Base-by-base conservation (phyloP, 2,888 invertebrate genomes). In the Xylocampa areola region DNA sequence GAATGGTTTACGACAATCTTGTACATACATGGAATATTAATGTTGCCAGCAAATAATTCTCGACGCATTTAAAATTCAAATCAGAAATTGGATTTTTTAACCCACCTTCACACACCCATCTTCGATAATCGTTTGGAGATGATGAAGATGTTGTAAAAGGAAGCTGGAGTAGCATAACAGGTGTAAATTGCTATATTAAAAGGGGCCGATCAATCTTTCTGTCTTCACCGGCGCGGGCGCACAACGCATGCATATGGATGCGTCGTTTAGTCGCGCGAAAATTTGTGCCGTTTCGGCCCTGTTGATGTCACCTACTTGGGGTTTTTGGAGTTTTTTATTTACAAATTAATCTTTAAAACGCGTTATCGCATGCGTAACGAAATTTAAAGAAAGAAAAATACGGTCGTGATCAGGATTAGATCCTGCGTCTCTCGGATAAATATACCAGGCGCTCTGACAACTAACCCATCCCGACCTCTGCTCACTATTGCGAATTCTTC, bases 131-230 rank as follows among this genome's bases (percentile, higher is more conserved):
- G 72, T 74, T 58, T 30, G 41, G n/a, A 16, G 45, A 53, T 61
- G 69, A 77, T 72, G 79, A 84, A 77, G 80, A 68, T 70, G 75
- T 76, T 70, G 50, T 67, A 71, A 75, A 81, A 81, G 84, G 85
- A 85, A 84, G 84, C 80, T 72, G 78, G 79, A 81, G 77, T 76
- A 76, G 68, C 77, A 67, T 82, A 86, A 84, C 86, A 89, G 86
- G 89, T 89, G 90, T 88, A 89, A 91, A 90, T 90, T 87, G 87
- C 85, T 88, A 79, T 85, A 86, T 89, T 90, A 88, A 86, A 80
- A 70, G 65, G 66, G 58, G 57, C 69, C 80, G 79, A 91, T 90
- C 87, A 85, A 88, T 89, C 86, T 81, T 69, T 29, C 76, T 79
- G 81, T 72, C 61, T 72, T 71, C 73, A 57, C 66, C 43, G 49